Evolutionary conservation across 2,888 invertebrate genomes (phyloP), one percentile per base, ranked within the genome.

Genomic region (Microctonus aethiopoides): DNA sequence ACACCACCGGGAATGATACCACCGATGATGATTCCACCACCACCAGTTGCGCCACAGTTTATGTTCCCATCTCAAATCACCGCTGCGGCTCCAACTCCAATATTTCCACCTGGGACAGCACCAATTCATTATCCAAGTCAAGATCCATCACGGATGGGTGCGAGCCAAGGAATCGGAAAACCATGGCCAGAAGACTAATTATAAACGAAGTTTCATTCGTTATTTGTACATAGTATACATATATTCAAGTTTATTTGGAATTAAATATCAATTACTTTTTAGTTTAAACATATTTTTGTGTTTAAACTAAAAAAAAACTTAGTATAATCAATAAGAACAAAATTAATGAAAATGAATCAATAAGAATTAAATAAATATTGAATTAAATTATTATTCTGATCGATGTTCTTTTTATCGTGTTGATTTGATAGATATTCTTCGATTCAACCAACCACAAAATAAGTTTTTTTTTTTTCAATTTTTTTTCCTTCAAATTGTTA

Each of bases 61-160:
- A 86, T 88, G 78, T 87, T 87, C 41, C 86, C 86, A 3, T 85
- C 85, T 26, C 87, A 86, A 74, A 84, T 86, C 0, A 82, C 84
- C 1, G 86, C 87, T 54, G 87, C 87, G 3, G 87, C 88, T 2
- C 84, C 88, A 0, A 84, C 88, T 5, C 87, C 88, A 2, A 84
- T 86, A 13, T 84, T 83, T 77, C 87, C 89, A 1, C 89, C 89
- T 0, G 88, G 89, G n/a, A 89, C 91, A 7, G 87, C 91, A 0
- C 89, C 91, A 0, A 89, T 91, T 70, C 97, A 98, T 87, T 99
- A 99, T 89, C 98, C 99, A 3, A 97, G 97, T 83, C 99, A 99
- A 87, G 99, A 99, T 89, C 99, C 99, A 0, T 92, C 94, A 46
- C 89, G 97, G 32, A 91, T 98, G 87, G 98, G 98, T 0, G 92